These are phyloP conservation scores for Laticauda laticaudata DNA, from an alignment of 2,113 vertebrate genomes.

Conservation along the genomic window DNA sequence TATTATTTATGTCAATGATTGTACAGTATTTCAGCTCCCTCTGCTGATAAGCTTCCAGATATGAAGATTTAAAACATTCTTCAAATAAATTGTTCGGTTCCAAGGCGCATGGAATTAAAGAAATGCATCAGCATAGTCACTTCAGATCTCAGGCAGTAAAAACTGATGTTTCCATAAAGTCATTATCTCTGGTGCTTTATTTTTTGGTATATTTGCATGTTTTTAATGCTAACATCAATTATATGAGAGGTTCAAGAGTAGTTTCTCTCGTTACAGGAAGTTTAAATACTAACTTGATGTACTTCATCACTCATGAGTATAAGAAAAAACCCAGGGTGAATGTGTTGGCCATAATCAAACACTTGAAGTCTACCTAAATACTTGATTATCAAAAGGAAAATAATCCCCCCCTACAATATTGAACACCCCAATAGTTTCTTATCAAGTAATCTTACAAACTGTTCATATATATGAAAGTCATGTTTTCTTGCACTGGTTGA, in stretches of 20 bases:
- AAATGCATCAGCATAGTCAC: neutral
- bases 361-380: neutral
- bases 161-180: neutral
- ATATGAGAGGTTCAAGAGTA: neutral
- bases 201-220: neutral
- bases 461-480: neutral
- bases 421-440: neutral
- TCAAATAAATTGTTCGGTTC: neutral
- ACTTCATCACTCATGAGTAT: neutral
- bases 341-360: neutral
- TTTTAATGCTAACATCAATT: neutral
- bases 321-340: neutral
- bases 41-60: neutral
- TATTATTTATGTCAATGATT: neutral
- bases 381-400: neutral
- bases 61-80: neutral
- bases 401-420: neutral
- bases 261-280: neutral
- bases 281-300: neutral
- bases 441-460: neutral
- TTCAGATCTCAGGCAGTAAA: neutral
- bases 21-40: neutral
- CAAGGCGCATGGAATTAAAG: neutral
- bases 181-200: neutral
- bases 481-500: neutral